Base-by-base conservation (phyloP, 2,113 vertebrate genomes). In the Lophotis ruficrista region DNA sequence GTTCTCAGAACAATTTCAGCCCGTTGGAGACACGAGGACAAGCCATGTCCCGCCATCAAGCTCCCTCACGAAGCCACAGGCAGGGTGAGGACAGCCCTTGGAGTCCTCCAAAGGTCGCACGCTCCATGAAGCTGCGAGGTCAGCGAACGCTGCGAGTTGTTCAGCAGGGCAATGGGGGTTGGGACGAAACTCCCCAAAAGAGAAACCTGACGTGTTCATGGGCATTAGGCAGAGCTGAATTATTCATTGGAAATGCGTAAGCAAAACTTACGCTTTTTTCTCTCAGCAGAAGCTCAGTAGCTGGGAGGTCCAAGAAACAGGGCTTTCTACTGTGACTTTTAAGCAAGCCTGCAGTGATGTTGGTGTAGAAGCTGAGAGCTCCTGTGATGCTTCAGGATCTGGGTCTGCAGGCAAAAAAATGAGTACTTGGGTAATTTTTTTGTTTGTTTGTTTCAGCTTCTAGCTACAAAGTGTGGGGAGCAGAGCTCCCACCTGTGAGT, bases 11-110 rank as follows among this genome's bases (percentile, higher is more conserved):
- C 12, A 86, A 1, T 30, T 43, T 64, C 57, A 84, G 64, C 38
- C 47, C 2, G 1, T 10, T 1, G 1, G 30, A 71, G 37, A 41
- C 12, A 13, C 0, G 0, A 87, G 69, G 56, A 78, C n/a, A 48
- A 91, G n/a, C 24, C 15, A 2, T 6, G 22, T 37, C 70, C 53
- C 83, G 50, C 57, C 41, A 9, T 1, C 1, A 1, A 68, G 57
- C 25, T 84, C 31, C 28, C 8, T 12, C 0, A 0, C 0, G 5
- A 91, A 89, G 53, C 68, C 4, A 2, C 64, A 83, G 33, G n/a
- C 25, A 73, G 37, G 45, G 22, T 57, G 50, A 61, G 66, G 38
- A 58, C 31, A 58, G 28, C 12, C 47, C n/a, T 83, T 56, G 16
- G 30, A 57, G 33, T n/a, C 33, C 48, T 73, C 16, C n/a, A 33